phyloP scores from a whole-genome alignment of 2,888 invertebrate species.

The Drosophila falleni region DNA sequence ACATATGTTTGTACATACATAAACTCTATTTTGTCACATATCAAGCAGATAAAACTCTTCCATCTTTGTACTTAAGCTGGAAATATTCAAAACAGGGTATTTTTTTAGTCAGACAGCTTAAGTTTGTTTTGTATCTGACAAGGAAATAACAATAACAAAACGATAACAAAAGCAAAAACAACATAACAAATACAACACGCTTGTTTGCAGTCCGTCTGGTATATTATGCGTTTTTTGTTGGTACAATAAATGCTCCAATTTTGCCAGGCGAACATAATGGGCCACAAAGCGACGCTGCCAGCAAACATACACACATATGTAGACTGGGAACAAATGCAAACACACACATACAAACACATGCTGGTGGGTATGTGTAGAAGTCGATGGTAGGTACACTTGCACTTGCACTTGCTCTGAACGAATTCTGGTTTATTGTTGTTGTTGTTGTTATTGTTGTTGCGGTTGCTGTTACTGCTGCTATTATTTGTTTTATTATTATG shows the following conservation, averaged over 20 bases:
- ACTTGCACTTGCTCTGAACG: conserved; percentile 59
- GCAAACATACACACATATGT: conserved; percentile 21
- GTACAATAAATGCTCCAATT: conserved; percentile 86
- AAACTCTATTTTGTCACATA: too few species aligned
- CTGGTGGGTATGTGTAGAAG: background rate
- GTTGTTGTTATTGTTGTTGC: conserved; percentile 6
- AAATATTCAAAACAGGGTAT: conserved; percentile 9
- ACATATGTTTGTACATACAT: too few species aligned
- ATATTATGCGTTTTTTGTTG: conserved; percentile 80
- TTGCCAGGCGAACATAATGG: conserved; percentile 85
- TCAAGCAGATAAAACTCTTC: too few species aligned
- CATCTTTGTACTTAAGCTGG: too few species aligned
- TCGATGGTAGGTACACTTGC: conserved; percentile 42
- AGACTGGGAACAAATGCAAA: background rate
- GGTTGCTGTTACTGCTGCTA: conserved; percentile 9
- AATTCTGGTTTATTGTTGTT: conserved; percentile 60
- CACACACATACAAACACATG: conserved; percentile 2
- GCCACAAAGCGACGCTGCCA: conserved; percentile 50
- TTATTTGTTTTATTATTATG: conserved; percentile 42
- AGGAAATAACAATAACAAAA: conserved; percentile 9
- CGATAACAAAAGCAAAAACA: conserved; percentile 25
- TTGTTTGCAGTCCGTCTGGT: conserved; percentile 45
- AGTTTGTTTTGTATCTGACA: conserved; percentile 12
- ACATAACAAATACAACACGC: conserved; percentile 26
- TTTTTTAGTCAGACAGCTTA: background rate